Percentiles rank a stretch among this genome's conserved stretches.
Evolutionary conservation across 2,113 vertebrate genomes (phyloP).

Genomic region (Ceyx melanurus): DNA sequence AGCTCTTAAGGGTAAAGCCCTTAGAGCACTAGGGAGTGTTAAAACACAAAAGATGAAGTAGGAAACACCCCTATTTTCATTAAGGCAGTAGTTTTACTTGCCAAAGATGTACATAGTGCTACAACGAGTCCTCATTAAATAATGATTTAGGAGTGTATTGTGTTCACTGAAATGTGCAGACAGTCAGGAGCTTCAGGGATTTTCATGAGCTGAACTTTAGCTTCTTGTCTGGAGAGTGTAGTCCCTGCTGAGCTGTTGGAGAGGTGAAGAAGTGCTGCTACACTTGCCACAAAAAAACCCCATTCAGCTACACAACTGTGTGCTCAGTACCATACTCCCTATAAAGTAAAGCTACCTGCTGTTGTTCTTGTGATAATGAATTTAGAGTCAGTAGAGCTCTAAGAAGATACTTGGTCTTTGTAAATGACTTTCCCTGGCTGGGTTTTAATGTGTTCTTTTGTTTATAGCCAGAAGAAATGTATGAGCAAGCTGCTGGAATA

Average conservation of each 20-base stretch:
- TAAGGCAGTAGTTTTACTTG: neutral
- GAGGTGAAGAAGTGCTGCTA: neutral
- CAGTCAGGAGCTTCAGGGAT: neutral
- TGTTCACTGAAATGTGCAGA: neutral
- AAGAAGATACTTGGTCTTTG: neutral
- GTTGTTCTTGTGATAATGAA: neutral
- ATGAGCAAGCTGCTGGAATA: slow-evolving; percentile 96
- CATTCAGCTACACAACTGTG: neutral
- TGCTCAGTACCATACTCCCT: neutral
- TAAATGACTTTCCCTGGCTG: neutral
- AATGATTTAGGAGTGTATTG: neutral
- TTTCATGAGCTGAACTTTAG: neutral
- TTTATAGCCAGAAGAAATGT: slow-evolving; percentile 95
- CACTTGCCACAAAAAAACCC: neutral
- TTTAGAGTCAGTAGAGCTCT: neutral
- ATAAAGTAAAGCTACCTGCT: neutral
- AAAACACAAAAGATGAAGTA: neutral
- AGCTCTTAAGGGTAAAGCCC: neutral
- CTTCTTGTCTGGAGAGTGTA: neutral
- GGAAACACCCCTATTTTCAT: neutral
- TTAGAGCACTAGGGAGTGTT: neutral
- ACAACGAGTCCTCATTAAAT: neutral
- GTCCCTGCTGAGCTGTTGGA: neutral
- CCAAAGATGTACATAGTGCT: neutral
- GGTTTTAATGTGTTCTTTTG: slow-evolving; percentile 39